These are phyloP conservation scores for Nanorana parkeri DNA, from an alignment of 2,113 vertebrate species.

Conservation along the genomic window DNA sequence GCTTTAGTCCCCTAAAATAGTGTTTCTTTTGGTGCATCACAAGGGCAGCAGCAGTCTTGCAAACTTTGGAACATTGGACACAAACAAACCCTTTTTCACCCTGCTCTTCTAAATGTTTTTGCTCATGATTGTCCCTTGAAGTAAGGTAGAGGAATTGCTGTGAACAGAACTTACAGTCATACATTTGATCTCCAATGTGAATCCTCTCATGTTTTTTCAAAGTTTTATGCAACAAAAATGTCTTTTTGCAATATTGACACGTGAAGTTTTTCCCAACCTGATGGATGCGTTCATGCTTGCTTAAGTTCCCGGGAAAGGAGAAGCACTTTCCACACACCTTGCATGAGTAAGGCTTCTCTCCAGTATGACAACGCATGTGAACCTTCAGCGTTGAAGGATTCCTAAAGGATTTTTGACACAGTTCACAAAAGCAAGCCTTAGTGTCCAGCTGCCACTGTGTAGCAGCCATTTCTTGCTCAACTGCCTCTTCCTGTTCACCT, in stretches of 20 bases:
- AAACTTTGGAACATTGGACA: conserved; percentile 82
- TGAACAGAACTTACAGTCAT: conserved; percentile 93
- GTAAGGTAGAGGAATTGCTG: conserved; percentile 95
- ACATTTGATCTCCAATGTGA: conserved; percentile 90
- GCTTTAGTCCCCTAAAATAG: conserved; percentile 73
- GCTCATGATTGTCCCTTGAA: conserved; percentile 94
- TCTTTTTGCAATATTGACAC: conserved; percentile 90
- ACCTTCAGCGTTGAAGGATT: conserved; percentile 88
- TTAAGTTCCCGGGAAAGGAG: conserved; percentile 81
- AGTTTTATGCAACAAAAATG: conserved; percentile 80
- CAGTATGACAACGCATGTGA: conserved; percentile 88
- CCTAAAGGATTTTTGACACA: conserved; percentile 89
- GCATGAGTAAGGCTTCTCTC: conserved; percentile 83
- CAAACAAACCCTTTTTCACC: conserved; percentile 78
- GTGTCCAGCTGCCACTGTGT: conserved; percentile 76
- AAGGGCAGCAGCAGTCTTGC: conserved; percentile 83
- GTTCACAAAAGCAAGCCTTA: conserved; percentile 81
- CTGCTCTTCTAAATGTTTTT: conserved; percentile 83
- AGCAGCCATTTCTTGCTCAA: conserved; percentile 65
- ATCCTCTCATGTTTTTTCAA: conserved; percentile 87
- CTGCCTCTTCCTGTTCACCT: conserved; percentile 55
- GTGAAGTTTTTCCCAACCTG: conserved; percentile 83
- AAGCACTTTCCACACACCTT: conserved; percentile 92
- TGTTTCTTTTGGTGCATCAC: conserved; percentile 86
- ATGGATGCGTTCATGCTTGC: conserved; percentile 76